Evolutionary conservation across 2,113 vertebrate species (phyloP).

Genomic region (Tupaia chinensis): DNA sequence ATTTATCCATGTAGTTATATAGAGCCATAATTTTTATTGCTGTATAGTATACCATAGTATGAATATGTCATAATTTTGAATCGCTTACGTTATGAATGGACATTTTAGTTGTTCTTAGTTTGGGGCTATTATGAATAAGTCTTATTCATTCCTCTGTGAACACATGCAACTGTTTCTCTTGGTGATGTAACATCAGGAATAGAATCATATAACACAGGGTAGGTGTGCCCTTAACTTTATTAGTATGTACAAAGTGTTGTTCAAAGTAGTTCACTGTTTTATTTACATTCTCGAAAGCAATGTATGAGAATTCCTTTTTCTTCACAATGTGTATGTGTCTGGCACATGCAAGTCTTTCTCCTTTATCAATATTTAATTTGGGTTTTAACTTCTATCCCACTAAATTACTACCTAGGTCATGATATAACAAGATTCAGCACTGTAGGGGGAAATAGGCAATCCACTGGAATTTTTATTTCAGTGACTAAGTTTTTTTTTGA

Average conservation of each 20-base stretch:
- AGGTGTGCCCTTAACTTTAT: neutral
- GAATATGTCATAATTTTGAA: neutral
- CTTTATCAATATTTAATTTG: slow-evolving; percentile 35
- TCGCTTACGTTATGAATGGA: neutral
- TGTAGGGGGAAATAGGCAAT: neutral
- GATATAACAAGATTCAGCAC: neutral
- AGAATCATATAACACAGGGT: neutral
- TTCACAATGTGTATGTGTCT: neutral
- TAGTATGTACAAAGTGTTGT: neutral
- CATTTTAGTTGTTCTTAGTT: neutral
- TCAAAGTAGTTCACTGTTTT: slow-evolving; percentile 18
- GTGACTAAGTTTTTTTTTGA: neutral
- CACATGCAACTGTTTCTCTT: neutral
- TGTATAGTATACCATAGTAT: neutral
- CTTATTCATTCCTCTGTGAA: neutral
- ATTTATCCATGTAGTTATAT: neutral
- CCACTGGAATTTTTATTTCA: neutral
- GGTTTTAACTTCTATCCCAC: neutral
- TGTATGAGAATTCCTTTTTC: neutral
- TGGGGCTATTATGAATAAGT: neutral
- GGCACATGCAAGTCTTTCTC: neutral
- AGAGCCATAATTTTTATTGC: neutral
- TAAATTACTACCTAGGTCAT: neutral
- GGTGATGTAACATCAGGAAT: neutral
- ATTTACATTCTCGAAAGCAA: neutral